phyloP scores from a whole-genome alignment of 2,113 vertebrate genomes.

The Nansenia antarctica region DNA sequence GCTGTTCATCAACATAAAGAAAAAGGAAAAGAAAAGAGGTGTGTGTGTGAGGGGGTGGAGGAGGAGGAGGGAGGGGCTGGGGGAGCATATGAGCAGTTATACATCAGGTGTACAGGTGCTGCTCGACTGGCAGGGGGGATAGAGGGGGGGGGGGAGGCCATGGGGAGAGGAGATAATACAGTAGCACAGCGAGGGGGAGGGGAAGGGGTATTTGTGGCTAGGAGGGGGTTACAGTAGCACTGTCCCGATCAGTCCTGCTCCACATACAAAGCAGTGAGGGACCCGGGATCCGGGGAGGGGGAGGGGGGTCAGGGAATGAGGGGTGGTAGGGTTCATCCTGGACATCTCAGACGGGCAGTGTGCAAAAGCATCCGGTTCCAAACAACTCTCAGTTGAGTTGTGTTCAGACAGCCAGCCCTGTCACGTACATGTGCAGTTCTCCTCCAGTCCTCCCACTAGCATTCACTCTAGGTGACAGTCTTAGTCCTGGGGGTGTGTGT shows the following conservation, averaged over 20 bases:
- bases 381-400: conserved; percentile 1
- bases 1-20: background rate
- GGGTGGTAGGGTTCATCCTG: background rate
- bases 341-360: conserved; percentile 39
- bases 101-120: background rate
- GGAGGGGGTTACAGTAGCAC: conserved; percentile 6
- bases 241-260: conserved; percentile 26
- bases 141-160: conserved; percentile 7
- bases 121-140: background rate
- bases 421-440: conserved; percentile 14
- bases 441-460: conserved; percentile 27
- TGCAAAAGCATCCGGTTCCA: conserved; percentile 26
- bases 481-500: conserved; percentile 8
- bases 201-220: background rate
- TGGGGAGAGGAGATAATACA: conserved; percentile 20
- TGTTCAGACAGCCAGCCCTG: conserved; percentile 15
- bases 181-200: background rate
- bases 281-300: no score
- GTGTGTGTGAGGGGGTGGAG: no score
- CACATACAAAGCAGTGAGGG: conserved; percentile 29
- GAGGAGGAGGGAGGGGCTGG: background rate
- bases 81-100: background rate
- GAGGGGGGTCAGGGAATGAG: background rate
- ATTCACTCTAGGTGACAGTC: conserved; percentile 32
- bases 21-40: background rate